These are phyloP conservation scores for Tipula helvola DNA, from an alignment of 2,888 invertebrate species.

Conservation along the genomic window DNA sequence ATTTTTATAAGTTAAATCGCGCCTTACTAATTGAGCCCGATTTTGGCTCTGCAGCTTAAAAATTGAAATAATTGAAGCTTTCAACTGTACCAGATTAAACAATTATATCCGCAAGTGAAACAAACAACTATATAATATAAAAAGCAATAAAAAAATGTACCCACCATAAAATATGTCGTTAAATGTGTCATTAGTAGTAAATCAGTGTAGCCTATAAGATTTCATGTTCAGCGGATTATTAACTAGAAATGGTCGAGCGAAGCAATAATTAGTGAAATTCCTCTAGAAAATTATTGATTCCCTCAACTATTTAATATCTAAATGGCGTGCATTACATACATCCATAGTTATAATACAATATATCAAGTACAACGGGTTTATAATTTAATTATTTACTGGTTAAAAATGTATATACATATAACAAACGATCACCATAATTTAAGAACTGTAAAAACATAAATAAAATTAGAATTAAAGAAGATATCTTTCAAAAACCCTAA, in stretches of 20 bases:
- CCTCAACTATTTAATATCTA: neutral
- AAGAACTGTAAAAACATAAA: neutral
- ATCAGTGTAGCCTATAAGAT: neutral
- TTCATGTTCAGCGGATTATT: neutral
- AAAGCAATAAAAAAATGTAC: neutral
- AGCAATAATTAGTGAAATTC: neutral
- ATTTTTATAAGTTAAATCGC: neutral
- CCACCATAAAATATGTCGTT: neutral
- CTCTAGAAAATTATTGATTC: neutral
- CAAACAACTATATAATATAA: neutral
- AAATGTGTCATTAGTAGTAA: neutral
- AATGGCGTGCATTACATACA: neutral
- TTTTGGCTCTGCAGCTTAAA: neutral
- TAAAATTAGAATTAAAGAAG: neutral
- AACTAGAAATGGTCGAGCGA: neutral
- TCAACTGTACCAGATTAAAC: no score
- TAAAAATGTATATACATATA: neutral
- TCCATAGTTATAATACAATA: neutral
- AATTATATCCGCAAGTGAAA: neutral
- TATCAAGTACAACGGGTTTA: neutral
- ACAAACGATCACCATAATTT: neutral
- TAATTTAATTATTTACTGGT: neutral
- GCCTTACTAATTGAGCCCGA: neutral
- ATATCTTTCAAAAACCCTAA: neutral
- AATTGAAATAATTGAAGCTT: neutral